phyloP scores from a whole-genome alignment of 2,113 vertebrate species.

The Sturnus vulgaris region DNA sequence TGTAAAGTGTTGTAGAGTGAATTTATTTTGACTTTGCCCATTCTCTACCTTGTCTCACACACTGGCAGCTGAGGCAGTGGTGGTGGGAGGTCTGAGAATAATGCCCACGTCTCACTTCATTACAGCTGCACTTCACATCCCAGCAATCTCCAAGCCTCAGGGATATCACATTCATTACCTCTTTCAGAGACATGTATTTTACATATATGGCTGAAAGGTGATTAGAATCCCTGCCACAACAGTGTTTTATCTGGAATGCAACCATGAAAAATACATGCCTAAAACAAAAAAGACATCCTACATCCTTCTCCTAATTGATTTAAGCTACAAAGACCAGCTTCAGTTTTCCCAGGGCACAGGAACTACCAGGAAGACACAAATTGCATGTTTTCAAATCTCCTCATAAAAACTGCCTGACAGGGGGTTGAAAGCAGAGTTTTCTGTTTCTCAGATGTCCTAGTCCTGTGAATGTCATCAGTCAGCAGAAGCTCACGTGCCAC shows the following conservation, averaged over 20 bases:
- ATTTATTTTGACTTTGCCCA: conserved; percentile 25
- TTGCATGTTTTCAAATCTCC: conserved; percentile 30
- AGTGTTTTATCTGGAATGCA: conserved; percentile 41
- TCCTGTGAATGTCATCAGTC: conserved; percentile 51
- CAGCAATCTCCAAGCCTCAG: conserved; percentile 42
- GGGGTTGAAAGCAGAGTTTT: conserved; percentile 8
- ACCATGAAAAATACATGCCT: conserved; percentile 7
- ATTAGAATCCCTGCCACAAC: conserved; percentile 52
- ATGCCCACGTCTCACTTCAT: conserved; percentile 4
- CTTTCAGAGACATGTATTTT: conserved; percentile 44
- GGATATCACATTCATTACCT: conserved; percentile 41
- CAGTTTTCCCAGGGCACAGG: background rate
- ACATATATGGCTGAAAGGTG: conserved; percentile 56
- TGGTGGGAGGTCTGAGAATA: background rate
- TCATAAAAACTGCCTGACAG: conserved; percentile 26
- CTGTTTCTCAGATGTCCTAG: conserved; percentile 18
- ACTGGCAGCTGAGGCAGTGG: background rate
- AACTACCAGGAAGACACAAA: conserved; percentile 29
- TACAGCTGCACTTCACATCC: conserved; percentile 33
- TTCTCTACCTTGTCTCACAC: background rate
- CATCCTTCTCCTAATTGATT: conserved; percentile 24
- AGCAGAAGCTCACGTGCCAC: background rate
- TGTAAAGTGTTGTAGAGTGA: background rate
- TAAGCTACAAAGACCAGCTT: conserved; percentile 12
- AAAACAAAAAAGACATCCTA: conserved; percentile 26